These are phyloP conservation scores for Rhabditoides inermis DNA, from an alignment of 2,888 invertebrate species.

Conservation along the genomic window DNA sequence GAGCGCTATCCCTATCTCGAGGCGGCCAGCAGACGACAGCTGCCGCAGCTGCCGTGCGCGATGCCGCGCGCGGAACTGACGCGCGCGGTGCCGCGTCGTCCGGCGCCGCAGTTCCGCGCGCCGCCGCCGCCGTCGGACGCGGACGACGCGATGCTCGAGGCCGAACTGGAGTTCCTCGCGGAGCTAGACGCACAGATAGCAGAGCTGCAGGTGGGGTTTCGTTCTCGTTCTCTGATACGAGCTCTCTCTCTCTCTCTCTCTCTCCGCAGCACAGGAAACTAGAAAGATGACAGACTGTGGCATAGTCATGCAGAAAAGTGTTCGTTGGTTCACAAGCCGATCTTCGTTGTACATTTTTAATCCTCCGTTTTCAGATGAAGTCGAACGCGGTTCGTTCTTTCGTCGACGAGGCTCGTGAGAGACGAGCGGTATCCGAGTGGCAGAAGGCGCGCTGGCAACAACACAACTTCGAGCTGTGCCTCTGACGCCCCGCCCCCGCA, in stretches of 20 bases:
- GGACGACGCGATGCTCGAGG: not conserved
- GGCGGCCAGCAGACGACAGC: not conserved
- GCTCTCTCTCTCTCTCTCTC: too few species aligned
- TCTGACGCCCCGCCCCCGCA: too few species aligned
- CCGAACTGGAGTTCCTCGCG: not conserved
- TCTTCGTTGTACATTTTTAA: not conserved
- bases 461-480: too few species aligned
- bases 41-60: not conserved
- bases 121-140: not conserved
- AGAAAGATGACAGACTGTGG: too few species aligned
- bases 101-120: not conserved
- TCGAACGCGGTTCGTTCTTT: not conserved
- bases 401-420: not conserved
- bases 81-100: not conserved
- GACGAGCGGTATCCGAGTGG: too few species aligned
- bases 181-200: conserved; percentile 1
- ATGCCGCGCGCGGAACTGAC: not conserved
- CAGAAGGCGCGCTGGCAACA: too few species aligned
- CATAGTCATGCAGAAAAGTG: too few species aligned
- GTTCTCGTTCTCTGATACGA: too few species aligned
- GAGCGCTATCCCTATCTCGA: not conserved
- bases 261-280: too few species aligned
- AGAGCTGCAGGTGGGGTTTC: not conserved
- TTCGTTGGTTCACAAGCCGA: not conserved
- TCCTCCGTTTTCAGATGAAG: not conserved